phyloP scores from a whole-genome alignment of 2,888 invertebrate species.

The Allacma fusca region DNA sequence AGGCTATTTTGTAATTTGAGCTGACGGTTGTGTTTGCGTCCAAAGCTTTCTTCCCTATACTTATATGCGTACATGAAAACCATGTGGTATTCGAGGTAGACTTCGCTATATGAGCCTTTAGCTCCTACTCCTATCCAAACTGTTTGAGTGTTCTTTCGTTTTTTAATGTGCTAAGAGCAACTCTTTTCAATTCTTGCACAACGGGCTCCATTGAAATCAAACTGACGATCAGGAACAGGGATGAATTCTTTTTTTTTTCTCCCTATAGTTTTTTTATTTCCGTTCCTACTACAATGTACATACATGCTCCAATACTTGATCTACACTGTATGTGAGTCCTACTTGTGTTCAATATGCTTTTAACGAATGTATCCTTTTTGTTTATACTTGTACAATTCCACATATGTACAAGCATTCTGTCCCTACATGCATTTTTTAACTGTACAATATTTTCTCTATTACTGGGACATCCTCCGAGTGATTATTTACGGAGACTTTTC shows the following conservation, averaged over 20 bases:
- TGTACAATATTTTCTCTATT: no score
- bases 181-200: constrained; percentile 21
- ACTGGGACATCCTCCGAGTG: no score
- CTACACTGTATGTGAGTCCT: no score
- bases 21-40: constrained; percentile 18
- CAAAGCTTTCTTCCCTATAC: constrained; percentile 15
- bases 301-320: not conserved
- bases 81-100: not conserved
- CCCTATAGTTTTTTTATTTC: not conserved
- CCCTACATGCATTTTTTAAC: no score
- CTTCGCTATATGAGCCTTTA: not conserved
- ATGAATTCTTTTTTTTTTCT: not conserved
- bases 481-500: not conserved
- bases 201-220: not conserved
- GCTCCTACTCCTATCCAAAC: not conserved
- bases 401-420: no score
- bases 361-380: no score
- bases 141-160: constrained; percentile 9
- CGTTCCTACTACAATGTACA: not conserved
- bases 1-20: constrained; percentile 24
- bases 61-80: not conserved
- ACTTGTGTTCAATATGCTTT: no score
- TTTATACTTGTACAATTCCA: no score
- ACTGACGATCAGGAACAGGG: constrained; percentile 21
- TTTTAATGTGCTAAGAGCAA: constrained; percentile 18